Evolutionary conservation across 2,888 invertebrate species (phyloP), one percentile per base, ranked within the genome.

Genomic region (Drosophila vallismaia): DNA sequence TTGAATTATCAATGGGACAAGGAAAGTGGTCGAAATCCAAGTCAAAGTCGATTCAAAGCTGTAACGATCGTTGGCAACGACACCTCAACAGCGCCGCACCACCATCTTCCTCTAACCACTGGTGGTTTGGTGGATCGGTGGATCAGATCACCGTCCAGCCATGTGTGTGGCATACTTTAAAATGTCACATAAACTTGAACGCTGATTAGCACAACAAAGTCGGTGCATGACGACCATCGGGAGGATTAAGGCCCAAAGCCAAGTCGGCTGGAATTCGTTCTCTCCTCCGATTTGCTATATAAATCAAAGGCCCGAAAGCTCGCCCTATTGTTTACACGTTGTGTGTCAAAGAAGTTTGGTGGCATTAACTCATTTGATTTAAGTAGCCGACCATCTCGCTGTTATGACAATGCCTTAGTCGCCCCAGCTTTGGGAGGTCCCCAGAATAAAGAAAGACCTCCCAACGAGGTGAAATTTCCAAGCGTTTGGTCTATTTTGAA

Each of bases 161-260:
- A 66, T 79, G 88, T 79, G 85, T 85, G 85, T 85, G 85, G 85
- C 88, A 75, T 82, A 75, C 77, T 87, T 79, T 87, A 88, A 85
- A 87, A 87, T 87, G 85, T 85, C 85, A 85, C 85, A 85, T 85
- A 85, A 85, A 85, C 87, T 88, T 86, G 86, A 85, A 87, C 76
- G 74, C 88, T 85, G 88, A 85, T 85, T 85, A 85, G 88, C 85
- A 85, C 88, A 85, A 85, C 88, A 85, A 85, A 88, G 88, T 83
- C 84, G 86, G 66, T 60, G 57, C 42, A 64, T 64, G 46, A 44
- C 58, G 36, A 67, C 49, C 40, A 42, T 42, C 9, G 45, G 49
- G 66, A 77, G 84, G 84, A 77, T 79, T 74, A 74, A 55, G 71
- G 67, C 55, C 64, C 67, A 55, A 29, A 50, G 48, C 58, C 31